Conservation (phyloP, 2,888 invertebrate genomes). For the Lacanobia oleracea region DNA sequence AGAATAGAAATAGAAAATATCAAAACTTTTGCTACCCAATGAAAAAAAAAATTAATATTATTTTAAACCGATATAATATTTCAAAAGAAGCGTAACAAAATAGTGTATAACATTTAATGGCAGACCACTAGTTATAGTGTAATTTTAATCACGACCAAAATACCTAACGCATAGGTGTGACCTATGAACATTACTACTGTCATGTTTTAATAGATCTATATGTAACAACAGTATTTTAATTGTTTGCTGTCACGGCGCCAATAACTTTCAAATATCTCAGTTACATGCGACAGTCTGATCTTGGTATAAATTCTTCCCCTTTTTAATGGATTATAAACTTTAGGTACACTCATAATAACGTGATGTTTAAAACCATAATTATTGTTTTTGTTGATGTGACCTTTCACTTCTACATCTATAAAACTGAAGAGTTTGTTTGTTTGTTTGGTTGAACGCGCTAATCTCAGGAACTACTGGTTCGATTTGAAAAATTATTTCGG, state of each 20-base stretch:
- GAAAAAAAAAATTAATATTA: background rate
- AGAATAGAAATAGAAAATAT: background rate
- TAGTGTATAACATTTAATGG: slow-evolving; percentile 1
- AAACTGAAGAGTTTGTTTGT: too few relatives aligned
- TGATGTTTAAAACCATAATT: background rate
- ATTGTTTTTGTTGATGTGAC: background rate
- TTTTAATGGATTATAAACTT: background rate
- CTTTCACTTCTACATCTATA: too few relatives aligned
- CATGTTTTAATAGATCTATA: slow-evolving; percentile 12
- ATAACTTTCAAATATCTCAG: background rate
- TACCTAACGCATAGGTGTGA: slow-evolving; percentile 7
- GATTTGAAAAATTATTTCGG: too few relatives aligned
- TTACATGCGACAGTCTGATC: background rate
- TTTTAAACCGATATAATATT: background rate
- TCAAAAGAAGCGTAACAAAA: slow-evolving; percentile 1
- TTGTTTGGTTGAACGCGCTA: too few relatives aligned
- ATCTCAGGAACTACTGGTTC: too few relatives aligned
- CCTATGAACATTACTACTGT: slow-evolving; percentile 8
- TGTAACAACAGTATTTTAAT: slow-evolving; percentile 10
- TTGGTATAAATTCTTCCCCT: background rate
- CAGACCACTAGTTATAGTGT: slow-evolving; percentile 4
- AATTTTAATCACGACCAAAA: slow-evolving; percentile 27
- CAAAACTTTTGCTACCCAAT: background rate
- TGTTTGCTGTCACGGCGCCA: background rate
- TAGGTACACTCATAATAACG: background rate